These are phyloP conservation scores for Melanophora roralis DNA, from an alignment of 2,888 invertebrate species.

Conservation along the genomic window DNA sequence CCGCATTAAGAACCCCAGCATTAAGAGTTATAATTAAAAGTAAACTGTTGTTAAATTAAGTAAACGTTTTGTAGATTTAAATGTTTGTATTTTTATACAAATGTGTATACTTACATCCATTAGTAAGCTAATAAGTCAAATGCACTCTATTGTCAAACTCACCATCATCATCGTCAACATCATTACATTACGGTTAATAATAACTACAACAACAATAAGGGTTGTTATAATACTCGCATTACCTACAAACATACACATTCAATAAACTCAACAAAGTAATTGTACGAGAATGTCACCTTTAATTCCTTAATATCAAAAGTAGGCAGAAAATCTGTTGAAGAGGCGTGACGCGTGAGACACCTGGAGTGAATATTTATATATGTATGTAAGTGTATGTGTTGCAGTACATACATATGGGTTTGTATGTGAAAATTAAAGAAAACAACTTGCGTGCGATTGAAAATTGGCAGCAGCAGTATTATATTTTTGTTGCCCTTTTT, in stretches of 20 bases:
- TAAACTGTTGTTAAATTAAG: constrained; percentile 40
- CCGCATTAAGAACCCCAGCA: constrained; percentile 28
- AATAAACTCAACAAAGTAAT: background rate
- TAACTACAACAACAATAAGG: constrained; percentile 35
- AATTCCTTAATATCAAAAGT: constrained; percentile 37
- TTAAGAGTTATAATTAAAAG: constrained; percentile 40
- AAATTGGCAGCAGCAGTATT: constrained; percentile 14
- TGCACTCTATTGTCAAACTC: constrained; percentile 47
- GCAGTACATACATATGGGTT: background rate
- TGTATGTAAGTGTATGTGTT: constrained; percentile 8
- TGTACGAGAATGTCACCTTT: constrained; percentile 47
- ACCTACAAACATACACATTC: background rate
- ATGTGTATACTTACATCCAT: constrained; percentile 52
- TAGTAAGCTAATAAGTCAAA: constrained; percentile 71
- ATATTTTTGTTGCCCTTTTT: background rate
- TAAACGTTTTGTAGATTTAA: constrained; percentile 47
- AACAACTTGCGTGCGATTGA: constrained; percentile 24
- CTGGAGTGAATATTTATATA: constrained; percentile 72
- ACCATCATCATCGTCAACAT: constrained; percentile 6
- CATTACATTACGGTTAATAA: background rate
- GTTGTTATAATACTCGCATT: constrained; percentile 31
- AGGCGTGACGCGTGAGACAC: constrained; percentile 76
- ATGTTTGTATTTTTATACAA: constrained; percentile 17
- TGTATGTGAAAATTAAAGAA: constrained; percentile 1
- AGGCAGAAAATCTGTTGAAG: constrained; percentile 64